These are phyloP conservation scores for Stichopus chloronotus DNA, from an alignment of 35 echinoderm and acorn worm genomes.

Conservation along the genomic window DNA sequence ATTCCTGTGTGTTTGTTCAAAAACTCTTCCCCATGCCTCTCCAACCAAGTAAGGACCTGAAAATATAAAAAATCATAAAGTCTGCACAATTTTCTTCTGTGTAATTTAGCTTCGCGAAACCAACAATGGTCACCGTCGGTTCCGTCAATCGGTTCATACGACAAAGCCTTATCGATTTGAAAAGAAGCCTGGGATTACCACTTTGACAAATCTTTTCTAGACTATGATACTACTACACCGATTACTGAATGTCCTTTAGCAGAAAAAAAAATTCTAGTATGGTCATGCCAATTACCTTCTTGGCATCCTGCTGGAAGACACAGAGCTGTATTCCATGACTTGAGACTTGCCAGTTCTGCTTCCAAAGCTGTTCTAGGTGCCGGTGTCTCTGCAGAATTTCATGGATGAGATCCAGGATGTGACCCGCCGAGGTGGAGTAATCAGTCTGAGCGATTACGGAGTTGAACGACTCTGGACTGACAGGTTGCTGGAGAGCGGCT, in stretches of 20 bases:
- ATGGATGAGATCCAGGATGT: conserved; percentile 90
- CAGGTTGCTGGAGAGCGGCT: conserved; percentile 86
- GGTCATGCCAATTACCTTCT: conserved; percentile 59
- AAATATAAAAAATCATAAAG: neutral
- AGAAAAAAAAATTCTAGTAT: too few species aligned
- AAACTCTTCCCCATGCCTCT: conserved; percentile 95
- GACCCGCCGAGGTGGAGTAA: conserved; percentile 87
- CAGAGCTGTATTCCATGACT: conserved; percentile 88
- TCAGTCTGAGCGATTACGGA: conserved; percentile 94
- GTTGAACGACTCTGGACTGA: conserved; percentile 91
- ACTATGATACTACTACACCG: too few species aligned
- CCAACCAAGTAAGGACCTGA: conserved; percentile 89
- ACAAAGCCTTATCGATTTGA: too few species aligned
- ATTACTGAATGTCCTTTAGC: too few species aligned
- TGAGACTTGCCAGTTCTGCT: conserved; percentile 73
- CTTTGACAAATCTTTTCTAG: too few species aligned
- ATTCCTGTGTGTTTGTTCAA: conserved; percentile 92
- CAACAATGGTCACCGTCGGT: neutral
- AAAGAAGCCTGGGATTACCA: too few species aligned
- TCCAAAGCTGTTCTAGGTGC: conserved; percentile 89
- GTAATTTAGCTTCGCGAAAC: neutral
- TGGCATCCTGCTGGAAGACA: conserved; percentile 94
- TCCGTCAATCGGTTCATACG: neutral
- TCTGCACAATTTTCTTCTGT: neutral
- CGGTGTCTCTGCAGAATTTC: conserved; percentile 91